Base-by-base conservation (phyloP, 2,888 invertebrate genomes). In the Limenitis camilla region DNA sequence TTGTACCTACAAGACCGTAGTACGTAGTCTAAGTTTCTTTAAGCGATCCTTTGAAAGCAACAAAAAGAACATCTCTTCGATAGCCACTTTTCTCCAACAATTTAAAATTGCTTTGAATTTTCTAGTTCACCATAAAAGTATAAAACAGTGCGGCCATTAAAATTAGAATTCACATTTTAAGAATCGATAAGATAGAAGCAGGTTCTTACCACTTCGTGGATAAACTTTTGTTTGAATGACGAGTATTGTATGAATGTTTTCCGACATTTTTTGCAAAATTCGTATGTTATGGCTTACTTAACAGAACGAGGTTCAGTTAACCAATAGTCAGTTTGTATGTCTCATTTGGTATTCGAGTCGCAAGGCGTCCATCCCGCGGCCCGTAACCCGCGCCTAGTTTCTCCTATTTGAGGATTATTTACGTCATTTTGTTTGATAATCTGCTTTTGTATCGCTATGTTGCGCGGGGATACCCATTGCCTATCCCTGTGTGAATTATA, bases 351-450 rank as follows among this genome's bases (percentile, higher is more conserved):
- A 87, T 87, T 86, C 86, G 71, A 69, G 76, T 76, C 84, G 79
- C 81, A 80, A 67, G 65, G 65, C 72, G 78, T 75, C 73, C 77
- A 79, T 82, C 78, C 77, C 74, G 69, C 70, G 78, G 73, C 83
- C 80, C 78, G 80, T 79, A 81, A 78, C 82, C 82, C 83, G 76
- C 76, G 80, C 75, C 81, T 74, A 77, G 74, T 81, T 81, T 78
- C 81, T 78, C 70, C 75, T 76, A 78, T 78, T 76, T 71, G 69
- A 75, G 71, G 76, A 81, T 82, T 84, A 82, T 85, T 83, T 84
- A 81, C 81, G 83, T 83, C 81, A 80, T 85, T 85, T 81, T 76
- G 79, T 81, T 83, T 83, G 82, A 86, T 87, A 87, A 86, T 86
- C 81, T 80, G 79, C 81, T 78, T 82, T 87, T 84, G 86, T 84